Evolutionary conservation across 2,113 vertebrate species (phyloP), one percentile per base, ranked within the genome.

Genomic region (Archilochus colubris): DNA sequence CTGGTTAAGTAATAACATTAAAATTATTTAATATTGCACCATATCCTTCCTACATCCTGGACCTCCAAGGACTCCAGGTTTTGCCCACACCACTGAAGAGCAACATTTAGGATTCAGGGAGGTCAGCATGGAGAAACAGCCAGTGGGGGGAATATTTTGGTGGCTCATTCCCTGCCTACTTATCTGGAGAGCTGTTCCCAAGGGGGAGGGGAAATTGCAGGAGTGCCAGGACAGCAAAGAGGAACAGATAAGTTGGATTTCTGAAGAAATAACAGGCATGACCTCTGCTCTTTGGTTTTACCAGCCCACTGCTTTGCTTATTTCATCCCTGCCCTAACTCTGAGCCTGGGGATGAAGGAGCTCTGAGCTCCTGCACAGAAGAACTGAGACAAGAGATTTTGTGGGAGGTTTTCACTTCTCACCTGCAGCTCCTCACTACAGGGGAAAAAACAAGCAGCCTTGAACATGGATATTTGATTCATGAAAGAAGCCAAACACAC

Each of bases 1-100:
- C 61, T 70, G 51, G 38, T 46, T 83, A 88, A 90, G 88, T 30
- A 94, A 40, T 61, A 87, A 68, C 40, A 76, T 21, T 44, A 57
- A 46, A 89, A 82, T 2, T 38, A 21, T 94, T 89, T 58, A 82
- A 53, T 57, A 67, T 38, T 66, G 38, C 79, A 75, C 69, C 33
- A 48, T 19, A 83, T 83, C 68, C 76, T 57, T 9, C 12, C 76
- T 79, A 40, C 67, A 82, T 73, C 86, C 40, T 40, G 88, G 72
- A 50, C 5, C 72, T 23, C 64, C 3, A 23, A 75, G 81, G 78
- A 68, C 33, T 50, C n/a, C 24, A 14, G 27, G 55, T 20, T 76
- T 36, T 79, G 68, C 51, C 55, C 68, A 55, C 57, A 51, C 4
- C 17, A 59, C 23, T 33, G 73, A 81, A 38, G 76, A 82, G 38